These are phyloP conservation scores for Danaus chrysippus DNA, from an alignment of 2,888 invertebrate species.

Conservation along the genomic window DNA sequence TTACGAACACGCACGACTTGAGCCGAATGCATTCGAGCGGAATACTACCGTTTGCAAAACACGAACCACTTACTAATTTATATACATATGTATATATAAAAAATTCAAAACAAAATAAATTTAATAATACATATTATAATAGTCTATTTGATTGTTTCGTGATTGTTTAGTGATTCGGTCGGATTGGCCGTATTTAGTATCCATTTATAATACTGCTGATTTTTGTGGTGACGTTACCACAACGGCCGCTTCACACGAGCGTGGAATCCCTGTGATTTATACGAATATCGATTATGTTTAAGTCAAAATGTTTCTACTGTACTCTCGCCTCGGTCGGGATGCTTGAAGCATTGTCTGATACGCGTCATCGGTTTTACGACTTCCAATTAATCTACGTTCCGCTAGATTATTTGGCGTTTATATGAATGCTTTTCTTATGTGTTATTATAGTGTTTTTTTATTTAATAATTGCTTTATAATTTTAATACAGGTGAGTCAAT, in stretches of 20 bases:
- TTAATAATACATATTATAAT: neutral
- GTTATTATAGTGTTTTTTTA: neutral
- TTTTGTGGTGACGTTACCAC: constrained; percentile 41
- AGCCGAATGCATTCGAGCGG: constrained; percentile 51
- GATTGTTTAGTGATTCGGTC: too few relatives aligned
- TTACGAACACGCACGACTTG: constrained; percentile 59
- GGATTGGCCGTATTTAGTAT: too few relatives aligned
- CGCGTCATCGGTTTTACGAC: constrained; percentile 65
- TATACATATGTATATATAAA: neutral
- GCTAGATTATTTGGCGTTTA: constrained; percentile 39
- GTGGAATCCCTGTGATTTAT: constrained; percentile 60
- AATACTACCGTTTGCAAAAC: constrained; percentile 45
- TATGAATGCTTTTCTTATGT: neutral
- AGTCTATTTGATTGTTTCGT: too few relatives aligned
- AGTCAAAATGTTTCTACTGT: constrained; percentile 57
- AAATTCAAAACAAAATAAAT: constrained; percentile 2
- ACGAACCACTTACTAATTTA: constrained; percentile 8
- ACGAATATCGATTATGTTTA: constrained; percentile 47
- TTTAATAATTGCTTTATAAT: neutral
- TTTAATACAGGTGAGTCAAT: constrained; percentile 38
- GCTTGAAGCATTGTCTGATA: constrained; percentile 38
- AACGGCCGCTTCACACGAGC: constrained; percentile 55
- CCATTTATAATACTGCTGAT: constrained; percentile 11
- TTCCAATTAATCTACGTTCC: constrained; percentile 63
- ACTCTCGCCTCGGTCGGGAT: constrained; percentile 46